phyloP scores from a whole-genome alignment of 2,888 invertebrate genomes.

The Rapana venosa region DNA sequence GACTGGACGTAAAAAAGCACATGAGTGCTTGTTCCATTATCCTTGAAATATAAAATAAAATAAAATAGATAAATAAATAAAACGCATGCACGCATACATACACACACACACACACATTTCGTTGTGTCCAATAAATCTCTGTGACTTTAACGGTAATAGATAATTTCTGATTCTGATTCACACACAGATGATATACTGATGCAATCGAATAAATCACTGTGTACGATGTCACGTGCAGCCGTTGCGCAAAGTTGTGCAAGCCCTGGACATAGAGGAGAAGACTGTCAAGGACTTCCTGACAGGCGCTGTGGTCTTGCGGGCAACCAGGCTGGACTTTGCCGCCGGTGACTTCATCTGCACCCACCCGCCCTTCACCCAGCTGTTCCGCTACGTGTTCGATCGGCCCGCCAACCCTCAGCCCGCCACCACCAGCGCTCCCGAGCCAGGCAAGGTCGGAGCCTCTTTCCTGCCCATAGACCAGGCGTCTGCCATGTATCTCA shows the following conservation, averaged over 20 bases:
- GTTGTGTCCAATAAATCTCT: no score
- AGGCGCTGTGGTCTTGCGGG: constrained; percentile 53
- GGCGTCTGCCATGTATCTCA: constrained; percentile 37
- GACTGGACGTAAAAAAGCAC: no score
- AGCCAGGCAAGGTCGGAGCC: constrained; percentile 48
- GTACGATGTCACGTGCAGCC: background rate
- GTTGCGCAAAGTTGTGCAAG: constrained; percentile 17
- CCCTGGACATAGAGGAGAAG: constrained; percentile 30
- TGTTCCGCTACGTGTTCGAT: constrained; percentile 46
- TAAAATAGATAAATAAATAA: no score
- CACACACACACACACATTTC: no score
- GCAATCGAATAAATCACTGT: background rate
- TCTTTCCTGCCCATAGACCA: constrained; percentile 47
- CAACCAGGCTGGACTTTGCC: constrained; percentile 51
- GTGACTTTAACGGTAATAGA: no score
- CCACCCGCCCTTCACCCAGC: constrained; percentile 55
- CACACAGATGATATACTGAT: no score
- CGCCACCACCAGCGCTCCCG: constrained; percentile 36
- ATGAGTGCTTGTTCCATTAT: no score
- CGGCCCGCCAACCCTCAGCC: constrained; percentile 39
- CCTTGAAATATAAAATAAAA: no score
- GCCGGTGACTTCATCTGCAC: constrained; percentile 57
- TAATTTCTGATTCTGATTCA: no score
- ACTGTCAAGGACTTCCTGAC: constrained; percentile 20
- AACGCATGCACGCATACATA: no score